A percentile compares a stretch with the other conserved stretches of the same genome.
These are phyloP conservation scores for Trissolcus brochymenae DNA, from an alignment of 2,888 invertebrate species.

Conservation along the genomic window DNA sequence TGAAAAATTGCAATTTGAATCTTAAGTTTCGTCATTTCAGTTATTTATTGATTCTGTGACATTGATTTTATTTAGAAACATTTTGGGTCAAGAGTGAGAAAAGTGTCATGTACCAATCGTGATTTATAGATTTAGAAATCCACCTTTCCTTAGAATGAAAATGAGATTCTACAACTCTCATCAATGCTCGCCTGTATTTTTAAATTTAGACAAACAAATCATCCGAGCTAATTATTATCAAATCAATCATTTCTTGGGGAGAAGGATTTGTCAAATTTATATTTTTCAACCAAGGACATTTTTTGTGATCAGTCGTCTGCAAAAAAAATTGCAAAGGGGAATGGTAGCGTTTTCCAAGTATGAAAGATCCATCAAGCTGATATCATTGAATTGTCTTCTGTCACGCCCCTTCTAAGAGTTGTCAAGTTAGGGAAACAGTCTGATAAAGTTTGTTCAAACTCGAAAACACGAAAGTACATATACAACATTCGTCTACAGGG, in stretches of 20 bases:
- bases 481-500: too few relatives aligned
- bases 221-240: neutral
- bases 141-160: conserved; percentile 7
- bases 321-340: neutral
- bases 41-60: conserved; percentile 13
- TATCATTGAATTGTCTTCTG: conserved; percentile 13
- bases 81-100: conserved; percentile 5
- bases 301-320: too few relatives aligned
- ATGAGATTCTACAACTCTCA: conserved; percentile 3
- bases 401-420: conserved; percentile 10
- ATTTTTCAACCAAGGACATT: too few relatives aligned
- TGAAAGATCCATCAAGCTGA: conserved; percentile 12
- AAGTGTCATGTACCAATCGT: conserved; percentile 5
- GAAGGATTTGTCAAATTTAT: neutral
- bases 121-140: conserved; percentile 28
- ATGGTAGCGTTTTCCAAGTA: conserved; percentile 10
- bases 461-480: neutral
- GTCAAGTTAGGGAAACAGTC: conserved; percentile 2
- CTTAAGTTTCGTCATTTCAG: neutral
- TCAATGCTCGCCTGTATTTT: neutral
- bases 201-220: neutral
- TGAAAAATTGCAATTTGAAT: too few relatives aligned
- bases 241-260: neutral
- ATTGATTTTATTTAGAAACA: conserved; percentile 14
- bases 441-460: neutral